Evolutionary conservation across 2,113 vertebrate species (phyloP).

Genomic region (Etheostoma cragini): DNA sequence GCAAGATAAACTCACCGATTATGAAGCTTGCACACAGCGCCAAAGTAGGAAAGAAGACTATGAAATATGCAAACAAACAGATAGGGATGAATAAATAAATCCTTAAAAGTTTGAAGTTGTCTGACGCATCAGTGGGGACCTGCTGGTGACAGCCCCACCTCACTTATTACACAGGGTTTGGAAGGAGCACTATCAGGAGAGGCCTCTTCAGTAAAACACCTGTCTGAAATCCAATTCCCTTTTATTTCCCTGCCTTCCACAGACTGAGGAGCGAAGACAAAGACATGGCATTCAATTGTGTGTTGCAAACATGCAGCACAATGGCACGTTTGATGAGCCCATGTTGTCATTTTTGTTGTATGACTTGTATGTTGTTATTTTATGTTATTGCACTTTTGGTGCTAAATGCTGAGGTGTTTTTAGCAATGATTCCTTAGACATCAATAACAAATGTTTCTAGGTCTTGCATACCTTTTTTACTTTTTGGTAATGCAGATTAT

Average conservation of each 20-base stretch:
- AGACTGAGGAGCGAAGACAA: constrained; percentile 35
- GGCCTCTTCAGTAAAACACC: constrained; percentile 62
- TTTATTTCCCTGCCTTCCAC: constrained; percentile 51
- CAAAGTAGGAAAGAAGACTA: constrained; percentile 31
- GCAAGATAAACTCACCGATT: constrained; percentile 31
- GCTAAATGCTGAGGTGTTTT: constrained; percentile 2
- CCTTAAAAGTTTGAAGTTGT: constrained; percentile 50
- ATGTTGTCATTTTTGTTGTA: background rate
- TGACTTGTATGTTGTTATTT: background rate
- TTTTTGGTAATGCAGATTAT: constrained; percentile 19
- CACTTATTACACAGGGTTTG: constrained; percentile 62
- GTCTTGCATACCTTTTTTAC: background rate
- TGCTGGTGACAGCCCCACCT: constrained; percentile 65
- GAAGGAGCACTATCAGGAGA: constrained; percentile 68
- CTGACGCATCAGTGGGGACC: constrained; percentile 60
- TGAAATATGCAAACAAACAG: constrained; percentile 69
- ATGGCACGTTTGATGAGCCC: background rate
- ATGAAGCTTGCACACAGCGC: constrained; percentile 24
- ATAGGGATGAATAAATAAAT: constrained; percentile 70
- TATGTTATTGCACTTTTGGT: background rate
- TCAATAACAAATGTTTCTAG: background rate
- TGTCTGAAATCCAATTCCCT: constrained; percentile 71
- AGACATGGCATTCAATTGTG: constrained; percentile 20
- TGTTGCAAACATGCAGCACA: constrained; percentile 13
- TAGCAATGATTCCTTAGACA: background rate